A percentile compares a stretch with the other conserved stretches of the same genome.
Evolutionary conservation across 1,140 invertebrate genomes (phyloP).

Genomic region (Drosophila nikananu): DNA sequence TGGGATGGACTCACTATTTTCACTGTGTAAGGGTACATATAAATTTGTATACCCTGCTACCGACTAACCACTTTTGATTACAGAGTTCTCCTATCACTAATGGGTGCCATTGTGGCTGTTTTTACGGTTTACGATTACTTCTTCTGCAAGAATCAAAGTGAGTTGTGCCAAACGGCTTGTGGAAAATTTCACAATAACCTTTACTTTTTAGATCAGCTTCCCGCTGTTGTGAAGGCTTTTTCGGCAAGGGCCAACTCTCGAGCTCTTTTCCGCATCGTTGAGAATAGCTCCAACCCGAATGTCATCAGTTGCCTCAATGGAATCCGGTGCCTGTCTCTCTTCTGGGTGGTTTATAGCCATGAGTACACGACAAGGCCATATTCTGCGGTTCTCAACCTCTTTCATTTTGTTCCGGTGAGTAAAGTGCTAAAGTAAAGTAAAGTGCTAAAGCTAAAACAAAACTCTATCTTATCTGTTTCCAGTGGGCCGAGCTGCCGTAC

Average conservation of each 20-base stretch:
- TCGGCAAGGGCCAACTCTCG: constrained; percentile 52
- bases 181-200: background rate
- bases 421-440: too few species aligned
- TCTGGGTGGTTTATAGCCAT: constrained; percentile 89
- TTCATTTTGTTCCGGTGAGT: constrained; percentile 2
- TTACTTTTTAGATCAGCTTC: constrained; percentile 25
- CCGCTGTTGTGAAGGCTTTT: constrained; percentile 33
- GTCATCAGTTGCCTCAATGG: constrained; percentile 86
- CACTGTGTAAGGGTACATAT: constrained; percentile 28
- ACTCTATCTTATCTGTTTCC: background rate
- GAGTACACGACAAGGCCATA: constrained; percentile 46
- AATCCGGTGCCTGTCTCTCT: constrained; percentile 87
- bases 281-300: constrained; percentile 44
- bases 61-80: background rate
- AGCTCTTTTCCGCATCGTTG: constrained; percentile 33
- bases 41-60: too few species aligned
- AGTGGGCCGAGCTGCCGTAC: constrained; percentile 84
- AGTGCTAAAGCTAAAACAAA: background rate
- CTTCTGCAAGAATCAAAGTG: constrained; percentile 36
- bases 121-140: constrained; percentile 45
- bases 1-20: constrained; percentile 42
- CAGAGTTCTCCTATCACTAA: constrained; percentile 43
- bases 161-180: background rate
- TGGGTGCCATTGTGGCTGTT: constrained; percentile 9
- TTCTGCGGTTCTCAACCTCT: constrained; percentile 61